Evolutionary conservation across 2,113 vertebrate genomes (phyloP).

Genomic region (Melanocharis versteri): DNA sequence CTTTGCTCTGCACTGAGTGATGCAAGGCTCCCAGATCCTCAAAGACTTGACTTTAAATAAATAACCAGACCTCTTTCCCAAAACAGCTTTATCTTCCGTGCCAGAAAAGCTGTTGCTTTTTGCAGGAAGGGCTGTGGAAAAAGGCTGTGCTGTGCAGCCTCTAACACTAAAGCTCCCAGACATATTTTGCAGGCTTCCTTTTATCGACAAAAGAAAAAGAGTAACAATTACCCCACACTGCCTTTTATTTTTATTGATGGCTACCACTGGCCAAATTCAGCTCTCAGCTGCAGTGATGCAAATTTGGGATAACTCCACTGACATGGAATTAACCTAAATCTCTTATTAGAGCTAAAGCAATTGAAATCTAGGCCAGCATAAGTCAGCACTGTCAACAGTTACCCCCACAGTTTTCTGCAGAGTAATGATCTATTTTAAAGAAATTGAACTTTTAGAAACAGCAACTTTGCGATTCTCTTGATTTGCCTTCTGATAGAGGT

Average conservation of each 20-base stretch:
- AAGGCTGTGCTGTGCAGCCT: not conserved
- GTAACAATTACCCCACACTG: not conserved
- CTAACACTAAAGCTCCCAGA: not conserved
- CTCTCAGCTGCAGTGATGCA: conserved; percentile 7
- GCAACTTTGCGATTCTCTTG: not conserved
- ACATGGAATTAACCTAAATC: conserved; percentile 45
- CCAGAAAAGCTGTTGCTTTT: conserved; percentile 4
- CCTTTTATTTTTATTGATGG: not conserved
- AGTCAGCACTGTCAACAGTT: conserved; percentile 47
- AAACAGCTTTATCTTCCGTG: not conserved
- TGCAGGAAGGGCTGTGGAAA: not conserved
- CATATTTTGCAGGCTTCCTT: not conserved
- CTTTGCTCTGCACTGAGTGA: accelerated
- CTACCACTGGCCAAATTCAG: not conserved
- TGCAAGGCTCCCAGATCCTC: not conserved
- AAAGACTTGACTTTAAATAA: not conserved
- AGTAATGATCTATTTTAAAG: conserved; percentile 47
- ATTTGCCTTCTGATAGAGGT: not conserved
- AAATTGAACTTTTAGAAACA: not conserved
- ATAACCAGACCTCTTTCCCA: not conserved
- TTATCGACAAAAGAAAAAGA: not conserved
- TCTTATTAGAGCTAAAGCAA: conserved; percentile 24
- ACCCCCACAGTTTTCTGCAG: conserved; percentile 24
- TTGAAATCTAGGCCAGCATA: conserved; percentile 45
- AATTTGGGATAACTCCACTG: conserved; percentile 17